Evolutionary conservation across 2,888 invertebrate genomes (phyloP).

Genomic region (Caenorhabditis sinica): DNA sequence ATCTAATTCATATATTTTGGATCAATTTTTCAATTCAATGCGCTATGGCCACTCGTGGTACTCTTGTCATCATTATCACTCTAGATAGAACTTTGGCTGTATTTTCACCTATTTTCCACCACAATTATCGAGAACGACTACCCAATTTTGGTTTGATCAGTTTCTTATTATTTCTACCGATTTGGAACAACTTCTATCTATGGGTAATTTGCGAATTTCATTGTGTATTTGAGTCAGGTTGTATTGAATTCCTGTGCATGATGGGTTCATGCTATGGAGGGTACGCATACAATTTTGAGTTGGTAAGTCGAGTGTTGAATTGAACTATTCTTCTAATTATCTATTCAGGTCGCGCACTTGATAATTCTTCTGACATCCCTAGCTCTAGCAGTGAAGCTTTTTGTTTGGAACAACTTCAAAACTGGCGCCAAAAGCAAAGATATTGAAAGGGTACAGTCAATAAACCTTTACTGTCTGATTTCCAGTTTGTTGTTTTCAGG

Average conservation of each 20-base stretch:
- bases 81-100: background rate
- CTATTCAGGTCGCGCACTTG: background rate
- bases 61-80: background rate
- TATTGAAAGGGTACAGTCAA: background rate
- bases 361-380: background rate
- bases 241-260: too few species aligned
- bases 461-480: too few species aligned
- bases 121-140: too few species aligned
- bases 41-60: background rate
- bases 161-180: too few species aligned
- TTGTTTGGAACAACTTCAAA: constrained; percentile 13
- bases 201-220: background rate
- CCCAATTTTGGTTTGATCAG: too few species aligned
- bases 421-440: background rate
- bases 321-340: background rate
- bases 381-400: background rate
- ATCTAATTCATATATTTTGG: background rate
- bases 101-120: background rate
- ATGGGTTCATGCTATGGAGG: background rate
- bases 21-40: background rate
- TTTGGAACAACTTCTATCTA: background rate
- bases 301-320: background rate
- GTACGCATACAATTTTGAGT: background rate
- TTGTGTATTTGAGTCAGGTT: too few species aligned
- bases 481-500: constrained; percentile 9